Conservation (phyloP, 2,888 invertebrate genomes). For the Gastracanthus pulcherrimus region DNA sequence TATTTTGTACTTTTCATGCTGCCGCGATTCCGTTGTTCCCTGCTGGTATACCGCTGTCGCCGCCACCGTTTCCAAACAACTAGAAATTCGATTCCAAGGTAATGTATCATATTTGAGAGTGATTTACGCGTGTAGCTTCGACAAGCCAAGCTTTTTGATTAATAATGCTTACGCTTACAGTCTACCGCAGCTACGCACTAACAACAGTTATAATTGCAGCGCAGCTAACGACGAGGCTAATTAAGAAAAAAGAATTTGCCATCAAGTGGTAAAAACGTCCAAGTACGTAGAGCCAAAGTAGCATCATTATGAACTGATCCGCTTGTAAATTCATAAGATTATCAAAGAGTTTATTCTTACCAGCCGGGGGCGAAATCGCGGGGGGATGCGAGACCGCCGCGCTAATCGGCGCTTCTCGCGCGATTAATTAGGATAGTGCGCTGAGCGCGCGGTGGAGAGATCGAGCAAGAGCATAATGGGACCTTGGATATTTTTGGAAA, state of each 20-base stretch:
- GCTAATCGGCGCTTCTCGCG: not conserved
- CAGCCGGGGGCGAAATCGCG: not conserved
- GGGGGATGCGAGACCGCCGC: not conserved
- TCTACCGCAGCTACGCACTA: no score
- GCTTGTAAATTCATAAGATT: no score
- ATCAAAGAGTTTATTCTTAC: no score
- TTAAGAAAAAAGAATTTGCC: not conserved
- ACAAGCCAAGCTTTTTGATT: not conserved
- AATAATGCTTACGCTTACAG: no score
- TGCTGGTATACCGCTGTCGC: no score
- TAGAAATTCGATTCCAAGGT: constrained; percentile 76
- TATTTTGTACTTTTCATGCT: constrained; percentile 42
- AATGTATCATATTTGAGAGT: constrained; percentile 60
- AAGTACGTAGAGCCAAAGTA: no score
- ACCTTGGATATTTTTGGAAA: constrained; percentile 76
- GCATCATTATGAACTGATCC: no score
- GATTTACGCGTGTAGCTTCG: constrained; percentile 13
- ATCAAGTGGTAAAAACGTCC: no score
- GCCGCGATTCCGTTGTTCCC: not conserved
- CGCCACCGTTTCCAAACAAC: no score
- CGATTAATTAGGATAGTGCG: constrained; percentile 45
- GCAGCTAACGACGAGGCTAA: no score
- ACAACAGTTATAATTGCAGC: no score
- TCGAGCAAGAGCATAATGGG: constrained; percentile 66
- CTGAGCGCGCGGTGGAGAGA: not conserved